Conservation (phyloP, 2,888 invertebrate genomes). For the Chaitophorus viminalis region DNA sequence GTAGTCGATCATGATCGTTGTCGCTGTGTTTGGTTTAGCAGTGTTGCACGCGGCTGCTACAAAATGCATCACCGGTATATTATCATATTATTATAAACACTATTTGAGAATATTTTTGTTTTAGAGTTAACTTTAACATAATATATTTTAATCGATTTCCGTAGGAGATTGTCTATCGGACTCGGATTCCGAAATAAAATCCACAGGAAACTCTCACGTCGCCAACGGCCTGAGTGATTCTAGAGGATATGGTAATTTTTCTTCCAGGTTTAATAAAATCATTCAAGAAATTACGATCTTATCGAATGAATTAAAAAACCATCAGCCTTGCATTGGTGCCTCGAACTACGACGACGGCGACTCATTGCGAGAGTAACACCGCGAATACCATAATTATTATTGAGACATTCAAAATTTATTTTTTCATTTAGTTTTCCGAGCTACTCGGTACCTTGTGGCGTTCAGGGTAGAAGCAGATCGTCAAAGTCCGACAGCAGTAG, state of each 20-base stretch:
- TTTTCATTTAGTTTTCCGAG: conserved; percentile 40
- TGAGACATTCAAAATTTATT: background rate
- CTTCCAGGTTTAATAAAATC: background rate
- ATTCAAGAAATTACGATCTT: background rate
- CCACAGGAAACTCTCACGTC: background rate
- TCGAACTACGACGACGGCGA: background rate
- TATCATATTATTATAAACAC: background rate
- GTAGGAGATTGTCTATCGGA: conserved; percentile 33
- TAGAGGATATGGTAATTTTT: background rate
- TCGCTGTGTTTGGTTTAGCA: conserved; percentile 38
- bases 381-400: background rate
- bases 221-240: background rate
- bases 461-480: conserved; percentile 1
- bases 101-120: background rate
- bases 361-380: conserved; percentile 1
- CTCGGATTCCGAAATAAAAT: background rate
- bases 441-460: conserved; percentile 46
- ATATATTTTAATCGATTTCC: background rate
- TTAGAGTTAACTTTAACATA: background rate
- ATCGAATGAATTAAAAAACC: background rate
- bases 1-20: conserved; percentile 54
- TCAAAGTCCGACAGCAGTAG: background rate
- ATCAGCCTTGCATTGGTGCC: background rate
- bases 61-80: conserved; percentile 53
- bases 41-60: conserved; percentile 36